A percentile compares a stretch with the other conserved stretches of the same genome.
Conservation (phyloP, 1,140 invertebrate genomes). For the Diploscapter pachys region DNA sequence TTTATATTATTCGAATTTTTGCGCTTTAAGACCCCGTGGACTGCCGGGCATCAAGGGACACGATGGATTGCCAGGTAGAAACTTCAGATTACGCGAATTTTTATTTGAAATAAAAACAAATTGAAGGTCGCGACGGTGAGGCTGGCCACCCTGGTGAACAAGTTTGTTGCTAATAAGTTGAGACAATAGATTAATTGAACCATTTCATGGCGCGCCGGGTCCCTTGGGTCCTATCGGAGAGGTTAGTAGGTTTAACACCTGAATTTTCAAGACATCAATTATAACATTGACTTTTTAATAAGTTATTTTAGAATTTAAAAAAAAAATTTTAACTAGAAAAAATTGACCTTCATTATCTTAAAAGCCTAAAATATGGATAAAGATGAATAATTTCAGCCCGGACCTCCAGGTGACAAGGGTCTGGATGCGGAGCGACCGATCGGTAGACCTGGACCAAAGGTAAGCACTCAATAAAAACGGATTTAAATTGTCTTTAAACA, state of each 20-base stretch:
- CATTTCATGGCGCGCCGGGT: slow-evolving; percentile 1
- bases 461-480: slow-evolving; percentile 35
- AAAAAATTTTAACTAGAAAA: no score
- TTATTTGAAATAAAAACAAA: no score
- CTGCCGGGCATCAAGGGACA: slow-evolving; percentile 36
- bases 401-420: slow-evolving; percentile 48
- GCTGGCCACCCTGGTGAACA: slow-evolving; percentile 39
- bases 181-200: no score
- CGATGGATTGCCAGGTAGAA: slow-evolving; percentile 30
- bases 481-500: slow-evolving; percentile 9
- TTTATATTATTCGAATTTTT: no score
- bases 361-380: no score
- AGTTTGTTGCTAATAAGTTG: not conserved
- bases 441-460: slow-evolving; percentile 49
- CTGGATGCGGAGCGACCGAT: slow-evolving; percentile 44
- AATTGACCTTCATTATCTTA: no score
- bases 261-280: no score
- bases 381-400: slow-evolving; percentile 15
- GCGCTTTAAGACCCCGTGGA: slow-evolving; percentile 24
- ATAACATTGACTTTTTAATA: no score
- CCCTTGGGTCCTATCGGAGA: slow-evolving; percentile 35
- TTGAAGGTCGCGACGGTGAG: slow-evolving; percentile 29
- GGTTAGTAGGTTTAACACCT: slow-evolving; percentile 20
- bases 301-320: no score
- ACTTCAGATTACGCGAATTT: no score